These are phyloP conservation scores for Drosophila nannoptera DNA, from an alignment of 1,140 invertebrate genomes.

Conservation along the genomic window DNA sequence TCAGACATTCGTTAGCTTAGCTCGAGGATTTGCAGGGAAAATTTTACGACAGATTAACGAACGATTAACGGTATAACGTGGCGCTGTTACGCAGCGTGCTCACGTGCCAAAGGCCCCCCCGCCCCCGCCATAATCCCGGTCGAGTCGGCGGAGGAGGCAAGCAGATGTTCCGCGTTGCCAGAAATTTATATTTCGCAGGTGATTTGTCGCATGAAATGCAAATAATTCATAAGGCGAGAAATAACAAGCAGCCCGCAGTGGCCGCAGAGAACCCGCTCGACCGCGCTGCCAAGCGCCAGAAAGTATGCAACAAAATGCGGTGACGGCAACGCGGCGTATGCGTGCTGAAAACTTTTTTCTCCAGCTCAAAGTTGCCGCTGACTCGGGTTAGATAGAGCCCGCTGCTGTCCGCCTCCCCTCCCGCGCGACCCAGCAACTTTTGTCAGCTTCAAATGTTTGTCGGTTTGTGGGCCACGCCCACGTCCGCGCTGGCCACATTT, in stretches of 20 bases:
- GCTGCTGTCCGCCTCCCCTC: too few relatives aligned
- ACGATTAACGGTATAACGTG: conserved; percentile 75
- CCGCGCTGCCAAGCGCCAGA: conserved; percentile 56
- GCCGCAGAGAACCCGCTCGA: conserved; percentile 8
- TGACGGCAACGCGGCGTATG: conserved; percentile 63
- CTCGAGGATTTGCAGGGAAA: conserved; percentile 49
- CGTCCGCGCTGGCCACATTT: conserved; percentile 39
- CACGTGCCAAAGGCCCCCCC: conserved; percentile 3
- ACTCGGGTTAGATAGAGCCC: conserved; percentile 31
- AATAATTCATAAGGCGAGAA: conserved; percentile 73
- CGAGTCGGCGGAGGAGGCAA: conserved; percentile 1
- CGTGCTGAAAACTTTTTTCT: conserved; percentile 73
- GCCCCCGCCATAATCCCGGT: conserved; percentile 7
- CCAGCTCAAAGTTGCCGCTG: conserved; percentile 51
- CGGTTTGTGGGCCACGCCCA: conserved; percentile 1
- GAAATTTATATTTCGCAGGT: conserved; percentile 76
- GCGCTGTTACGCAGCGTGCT: conserved; percentile 55
- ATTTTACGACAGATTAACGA: conserved; percentile 76
- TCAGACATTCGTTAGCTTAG: conserved; percentile 69
- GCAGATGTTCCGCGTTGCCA: conserved; percentile 46
- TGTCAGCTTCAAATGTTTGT: conserved; percentile 63
- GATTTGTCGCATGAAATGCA: conserved; percentile 77
- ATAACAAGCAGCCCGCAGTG: conserved; percentile 56
- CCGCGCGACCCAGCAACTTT: conserved; percentile 16
- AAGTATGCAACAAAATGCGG: conserved; percentile 71